phyloP scores from a whole-genome alignment of 2,113 vertebrate species.

The Phoenicopterus ruber region DNA sequence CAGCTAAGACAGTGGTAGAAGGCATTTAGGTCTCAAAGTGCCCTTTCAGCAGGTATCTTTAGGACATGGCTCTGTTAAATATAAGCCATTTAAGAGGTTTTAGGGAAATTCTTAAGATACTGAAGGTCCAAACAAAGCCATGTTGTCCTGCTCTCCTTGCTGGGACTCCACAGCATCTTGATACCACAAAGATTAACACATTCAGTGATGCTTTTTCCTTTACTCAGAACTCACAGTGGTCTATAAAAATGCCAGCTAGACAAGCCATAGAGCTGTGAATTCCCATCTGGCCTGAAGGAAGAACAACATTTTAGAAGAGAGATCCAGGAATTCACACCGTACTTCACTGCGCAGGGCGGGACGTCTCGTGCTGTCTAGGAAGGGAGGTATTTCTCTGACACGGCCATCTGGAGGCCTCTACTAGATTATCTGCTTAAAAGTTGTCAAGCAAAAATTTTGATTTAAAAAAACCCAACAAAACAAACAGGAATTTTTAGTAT shows the following conservation, averaged over 20 bases:
- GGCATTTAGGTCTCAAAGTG: neutral
- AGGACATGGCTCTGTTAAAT: neutral
- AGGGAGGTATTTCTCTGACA: neutral
- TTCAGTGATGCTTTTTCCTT: neutral
- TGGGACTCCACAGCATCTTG: neutral
- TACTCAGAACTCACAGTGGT: neutral
- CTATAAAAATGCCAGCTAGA: neutral
- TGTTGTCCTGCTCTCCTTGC: neutral
- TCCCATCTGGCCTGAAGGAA: neutral
- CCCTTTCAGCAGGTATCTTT: neutral
- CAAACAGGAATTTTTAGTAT: neutral
- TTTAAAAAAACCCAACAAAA: neutral
- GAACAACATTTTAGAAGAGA: neutral
- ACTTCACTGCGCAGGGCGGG: rapidly evolving
- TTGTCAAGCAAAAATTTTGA: neutral
- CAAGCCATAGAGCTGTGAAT: neutral
- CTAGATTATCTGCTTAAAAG: neutral
- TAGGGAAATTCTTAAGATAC: neutral
- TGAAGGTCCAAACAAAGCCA: neutral
- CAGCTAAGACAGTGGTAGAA: neutral
- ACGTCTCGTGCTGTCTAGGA: neutral
- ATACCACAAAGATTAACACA: neutral
- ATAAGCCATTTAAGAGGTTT: neutral
- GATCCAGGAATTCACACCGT: neutral
- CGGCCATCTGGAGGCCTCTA: neutral